Evolutionary conservation across 2,113 vertebrate genomes (phyloP), one percentile per base, ranked within the genome.

Genomic region (Ancistrus triradiatus): DNA sequence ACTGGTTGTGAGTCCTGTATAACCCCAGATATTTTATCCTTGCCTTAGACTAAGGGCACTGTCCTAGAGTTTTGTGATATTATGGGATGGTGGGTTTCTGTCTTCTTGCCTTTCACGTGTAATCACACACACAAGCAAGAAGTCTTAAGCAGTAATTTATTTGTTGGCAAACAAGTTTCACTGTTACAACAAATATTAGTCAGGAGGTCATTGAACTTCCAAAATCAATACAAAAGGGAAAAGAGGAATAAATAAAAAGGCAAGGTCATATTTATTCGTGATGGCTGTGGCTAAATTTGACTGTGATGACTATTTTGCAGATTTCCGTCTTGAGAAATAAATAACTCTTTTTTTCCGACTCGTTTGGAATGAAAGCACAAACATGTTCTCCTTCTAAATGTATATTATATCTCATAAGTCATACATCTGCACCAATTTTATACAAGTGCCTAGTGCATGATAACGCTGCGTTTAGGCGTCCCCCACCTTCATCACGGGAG

Each of bases 181-280:
- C 93, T 91, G 90, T 92, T 91, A 95, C 93, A 96, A 95, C 93
- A 93, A 91, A 91, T 92, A 93, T 93, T 91, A 92, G 89, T 92
- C 88, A 92, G 91, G 90, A 90, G 89, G 89, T 91, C 89, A 89
- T 91, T 90, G 13, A 43, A 24, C 22, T 48, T 49, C 46, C 2
- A 28, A 59, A 31, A 59, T 18, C 84, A 89, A 84, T 86, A 90
- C 91, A 46, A 6, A 46, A 15, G 10, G 10, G 27, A 51, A 31
- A 15, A 92, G 90, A 75, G 80, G 84, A 91, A 95, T 89, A 90
- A 92, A 31, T 93, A 92, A 94, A 91, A 87, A 90, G 77, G 76
- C 84, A 89, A 73, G 86, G 72, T 61, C 47, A 72, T 72, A 66
- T 59, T 74, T 88, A 84, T 88, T 31, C 84, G 85, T 90, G 81